Evolutionary conservation across 2,113 vertebrate species (phyloP), one percentile per base, ranked within the genome.

Genomic region (Acinonyx jubatus): DNA sequence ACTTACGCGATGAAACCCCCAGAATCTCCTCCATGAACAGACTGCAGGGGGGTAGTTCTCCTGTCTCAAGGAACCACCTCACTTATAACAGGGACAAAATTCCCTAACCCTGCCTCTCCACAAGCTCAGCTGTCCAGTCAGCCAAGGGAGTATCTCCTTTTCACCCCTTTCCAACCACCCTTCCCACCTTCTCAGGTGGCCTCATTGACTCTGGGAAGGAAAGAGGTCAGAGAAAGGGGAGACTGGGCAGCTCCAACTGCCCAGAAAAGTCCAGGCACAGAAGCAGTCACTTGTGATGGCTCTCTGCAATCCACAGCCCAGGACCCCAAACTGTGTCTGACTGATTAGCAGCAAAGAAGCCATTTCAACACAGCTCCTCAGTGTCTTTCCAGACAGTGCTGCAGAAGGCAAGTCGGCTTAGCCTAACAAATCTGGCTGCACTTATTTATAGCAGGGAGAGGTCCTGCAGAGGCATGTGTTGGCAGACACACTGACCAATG

Each of bases 361-460:
- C 94, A 74, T 57, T 95, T 83, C 92, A 69, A 95, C 50, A 74
- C 21, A 36, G 80, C 66, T 83, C 66, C 68, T 83, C 7, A 8
- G 29, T 86, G 97, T 97, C 88, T 98, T 98, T 98, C 98, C 88
- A 76, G 97, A 61, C 91, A 92, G 93, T 82, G 94, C 97, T 98
- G 96, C 94, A 97, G 97, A 97, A 95, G 97, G 65, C 95, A 0
- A 95, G 90, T 81, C 2, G 15, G 98, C 65, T 95, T 95, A 95
- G 97, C 84, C 96, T 36, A 86, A 98, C 98, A 98, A 98, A 99
- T 98, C 98, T 97, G 98, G 98, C 98, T 88, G 83, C 23, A 78
- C 97, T 98, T 99, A 99, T 99, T 99, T 99, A 99, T 99, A 99
- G 99, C 98, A 96, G 85, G 91, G 95, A 99, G 97, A 98, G 96